These are phyloP conservation scores for Elachura formosa DNA, from an alignment of 2,113 vertebrate genomes.

Conservation along the genomic window DNA sequence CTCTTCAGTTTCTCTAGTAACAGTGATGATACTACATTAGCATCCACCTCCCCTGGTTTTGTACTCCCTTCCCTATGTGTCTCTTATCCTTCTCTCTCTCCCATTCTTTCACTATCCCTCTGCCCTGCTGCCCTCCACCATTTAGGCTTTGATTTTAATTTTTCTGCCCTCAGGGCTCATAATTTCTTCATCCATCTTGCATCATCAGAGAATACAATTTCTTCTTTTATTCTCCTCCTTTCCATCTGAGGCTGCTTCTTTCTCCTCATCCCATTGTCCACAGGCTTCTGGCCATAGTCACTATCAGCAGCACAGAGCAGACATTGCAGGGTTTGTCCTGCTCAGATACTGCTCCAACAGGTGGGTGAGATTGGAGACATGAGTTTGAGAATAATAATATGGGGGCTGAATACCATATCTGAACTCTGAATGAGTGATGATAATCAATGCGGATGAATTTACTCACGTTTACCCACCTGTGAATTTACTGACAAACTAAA, in stretches of 20 bases:
- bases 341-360: not conserved
- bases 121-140: not conserved
- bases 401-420: not conserved
- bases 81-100: not conserved
- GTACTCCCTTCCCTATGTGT: not conserved
- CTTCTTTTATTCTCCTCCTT: not conserved
- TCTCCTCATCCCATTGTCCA: not conserved
- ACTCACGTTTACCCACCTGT: too few relatives aligned
- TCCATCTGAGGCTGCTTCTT: not conserved
- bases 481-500: not conserved
- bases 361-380: not conserved
- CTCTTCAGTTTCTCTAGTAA: not conserved
- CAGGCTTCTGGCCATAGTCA: not conserved
- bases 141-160: not conserved
- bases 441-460: not conserved
- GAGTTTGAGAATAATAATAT: not conserved
- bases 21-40: not conserved
- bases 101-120: not conserved
- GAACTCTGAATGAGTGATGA: not conserved
- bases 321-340: not conserved
- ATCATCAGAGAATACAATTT: not conserved
- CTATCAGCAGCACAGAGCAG: not conserved
- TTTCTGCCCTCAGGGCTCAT: not conserved
- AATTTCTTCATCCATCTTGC: not conserved
- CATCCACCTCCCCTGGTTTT: not conserved